phyloP scores from a whole-genome alignment of 2,113 vertebrate genomes.

The Urocolius indicus region DNA sequence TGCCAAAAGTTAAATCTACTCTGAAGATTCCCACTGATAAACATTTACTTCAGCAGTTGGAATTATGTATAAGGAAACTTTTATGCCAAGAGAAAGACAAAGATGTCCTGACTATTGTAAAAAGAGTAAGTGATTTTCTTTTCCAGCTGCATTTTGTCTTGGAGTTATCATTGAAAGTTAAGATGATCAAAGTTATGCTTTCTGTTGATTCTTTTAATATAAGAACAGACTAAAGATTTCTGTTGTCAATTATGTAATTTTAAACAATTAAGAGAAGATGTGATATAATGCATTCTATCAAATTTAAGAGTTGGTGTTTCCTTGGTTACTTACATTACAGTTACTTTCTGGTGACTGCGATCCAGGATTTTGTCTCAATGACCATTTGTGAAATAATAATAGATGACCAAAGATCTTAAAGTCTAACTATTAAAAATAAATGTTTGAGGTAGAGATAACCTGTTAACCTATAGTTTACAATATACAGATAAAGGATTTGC shows the following conservation, averaged over 20 bases:
- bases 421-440: background rate
- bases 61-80: conserved; percentile 91
- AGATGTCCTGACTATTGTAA: conserved; percentile 89
- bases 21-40: conserved; percentile 91
- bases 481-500: background rate
- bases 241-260: background rate
- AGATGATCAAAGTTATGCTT: background rate
- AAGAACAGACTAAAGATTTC: background rate
- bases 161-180: background rate
- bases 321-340: background rate
- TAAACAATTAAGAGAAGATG: background rate
- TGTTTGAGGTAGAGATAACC: background rate
- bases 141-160: background rate
- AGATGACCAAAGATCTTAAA: background rate
- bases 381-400: background rate
- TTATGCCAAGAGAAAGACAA: conserved; percentile 95
- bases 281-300: background rate
- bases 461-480: background rate
- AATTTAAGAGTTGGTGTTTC: background rate
- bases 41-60: conserved; percentile 91
- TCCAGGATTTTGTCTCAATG: background rate
- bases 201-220: background rate
- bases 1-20: conserved; percentile 90
- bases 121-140: conserved; percentile 81
- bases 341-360: background rate